A percentile compares a stretch with the other conserved stretches of the same genome.
Conservation (phyloP, 2,113 vertebrate genomes). For the Anguilla japonica region DNA sequence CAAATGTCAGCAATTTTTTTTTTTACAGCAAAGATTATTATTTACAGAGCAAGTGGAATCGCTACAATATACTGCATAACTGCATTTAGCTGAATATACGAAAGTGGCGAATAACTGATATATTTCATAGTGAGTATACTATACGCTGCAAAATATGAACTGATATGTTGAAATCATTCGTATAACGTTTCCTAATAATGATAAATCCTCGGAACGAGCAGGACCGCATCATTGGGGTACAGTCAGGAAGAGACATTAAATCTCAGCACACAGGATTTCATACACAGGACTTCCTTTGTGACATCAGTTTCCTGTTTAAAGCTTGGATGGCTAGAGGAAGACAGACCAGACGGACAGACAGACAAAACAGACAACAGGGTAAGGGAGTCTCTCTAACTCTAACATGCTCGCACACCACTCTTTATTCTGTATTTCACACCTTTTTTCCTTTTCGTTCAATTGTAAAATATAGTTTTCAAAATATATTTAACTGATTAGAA, state of each 20-base stretch:
- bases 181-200: not conserved
- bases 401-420: not conserved
- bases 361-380: not conserved
- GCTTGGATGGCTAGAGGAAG: not conserved
- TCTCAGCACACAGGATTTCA: not conserved
- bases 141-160: not conserved
- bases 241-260: not conserved
- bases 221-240: not conserved
- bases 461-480: constrained; percentile 28
- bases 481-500: constrained; percentile 28
- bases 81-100: not conserved
- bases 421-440: not conserved
- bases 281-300: not conserved
- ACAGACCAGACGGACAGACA: not conserved
- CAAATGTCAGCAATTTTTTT: not conserved
- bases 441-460: not conserved
- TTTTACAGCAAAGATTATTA: not conserved
- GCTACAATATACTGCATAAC: not conserved
- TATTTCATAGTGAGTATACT: not conserved
- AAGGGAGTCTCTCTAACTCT: not conserved
- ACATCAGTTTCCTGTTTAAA: not conserved
- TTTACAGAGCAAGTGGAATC: not conserved
- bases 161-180: not conserved
- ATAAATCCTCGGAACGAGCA: not conserved
- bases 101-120: not conserved